A percentile compares a stretch with the other conserved stretches of the same genome.
These are phyloP conservation scores for Nemurella pictetii DNA, from an alignment of 2,888 invertebrate species.

Conservation along the genomic window DNA sequence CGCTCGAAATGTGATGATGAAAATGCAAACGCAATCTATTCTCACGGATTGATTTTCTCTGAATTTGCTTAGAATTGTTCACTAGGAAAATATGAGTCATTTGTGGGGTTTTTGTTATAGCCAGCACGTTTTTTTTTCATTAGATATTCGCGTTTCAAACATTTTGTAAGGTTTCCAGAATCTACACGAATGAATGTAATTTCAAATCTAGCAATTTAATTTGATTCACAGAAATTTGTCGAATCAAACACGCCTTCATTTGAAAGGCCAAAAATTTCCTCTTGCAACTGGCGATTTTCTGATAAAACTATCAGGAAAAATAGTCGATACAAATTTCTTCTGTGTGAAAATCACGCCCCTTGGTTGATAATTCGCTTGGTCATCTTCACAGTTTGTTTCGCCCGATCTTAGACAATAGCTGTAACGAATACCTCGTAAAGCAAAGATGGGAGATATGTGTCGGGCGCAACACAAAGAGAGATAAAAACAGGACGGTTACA, in stretches of 20 bases:
- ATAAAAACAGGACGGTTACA: background rate
- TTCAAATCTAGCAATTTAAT: background rate
- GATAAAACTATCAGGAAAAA: background rate
- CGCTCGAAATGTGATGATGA: no score
- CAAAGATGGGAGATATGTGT: background rate
- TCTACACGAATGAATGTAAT: background rate
- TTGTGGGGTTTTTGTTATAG: background rate
- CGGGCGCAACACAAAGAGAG: background rate
- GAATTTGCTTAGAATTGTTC: background rate
- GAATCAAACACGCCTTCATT: background rate
- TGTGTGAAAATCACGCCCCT: background rate
- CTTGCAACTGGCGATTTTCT: background rate
- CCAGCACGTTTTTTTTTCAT: background rate
- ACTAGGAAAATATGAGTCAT: background rate
- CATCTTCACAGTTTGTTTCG: conserved; percentile 12
- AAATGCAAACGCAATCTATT: no score
- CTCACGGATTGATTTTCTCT: background rate
- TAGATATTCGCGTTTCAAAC: no score
- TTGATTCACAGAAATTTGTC: background rate
- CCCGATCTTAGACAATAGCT: background rate
- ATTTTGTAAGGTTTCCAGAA: background rate
- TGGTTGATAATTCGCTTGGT: background rate
- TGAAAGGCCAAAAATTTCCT: background rate
- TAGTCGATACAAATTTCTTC: background rate
- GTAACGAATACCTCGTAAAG: conserved; percentile 2